These are phyloP conservation scores for Zaprionus ghesquierei DNA, from an alignment of 1,140 invertebrate species.

Conservation along the genomic window DNA sequence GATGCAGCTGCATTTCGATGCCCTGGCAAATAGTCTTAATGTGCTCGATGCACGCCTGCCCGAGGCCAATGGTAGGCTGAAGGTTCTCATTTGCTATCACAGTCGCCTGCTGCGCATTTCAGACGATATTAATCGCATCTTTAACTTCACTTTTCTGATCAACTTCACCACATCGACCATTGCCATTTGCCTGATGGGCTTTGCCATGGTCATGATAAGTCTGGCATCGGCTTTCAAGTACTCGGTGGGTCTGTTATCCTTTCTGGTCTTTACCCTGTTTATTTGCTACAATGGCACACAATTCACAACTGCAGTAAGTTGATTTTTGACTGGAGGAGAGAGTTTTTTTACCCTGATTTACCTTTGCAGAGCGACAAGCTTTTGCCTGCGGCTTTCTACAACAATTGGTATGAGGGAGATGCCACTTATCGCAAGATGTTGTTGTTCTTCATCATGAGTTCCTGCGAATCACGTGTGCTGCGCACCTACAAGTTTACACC, in stretches of 20 bases:
- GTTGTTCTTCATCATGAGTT: constrained; percentile 62
- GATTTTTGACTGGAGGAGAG: not conserved
- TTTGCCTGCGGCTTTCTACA: constrained; percentile 59
- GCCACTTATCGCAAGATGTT: constrained; percentile 59
- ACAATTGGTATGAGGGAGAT: constrained; percentile 74
- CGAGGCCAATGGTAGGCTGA: constrained; percentile 43
- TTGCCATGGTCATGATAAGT: constrained; percentile 64
- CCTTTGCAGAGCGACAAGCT: constrained; percentile 56
- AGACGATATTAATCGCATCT: constrained; percentile 45
- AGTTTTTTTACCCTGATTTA: not conserved
- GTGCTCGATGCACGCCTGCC: constrained; percentile 36
- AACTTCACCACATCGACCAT: constrained; percentile 61
- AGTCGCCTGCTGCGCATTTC: constrained; percentile 38
- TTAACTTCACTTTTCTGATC: constrained; percentile 57
- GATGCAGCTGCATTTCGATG: constrained; percentile 69
- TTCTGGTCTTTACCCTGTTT: constrained; percentile 48
- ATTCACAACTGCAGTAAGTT: constrained; percentile 48
- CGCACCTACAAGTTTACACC: constrained; percentile 60
- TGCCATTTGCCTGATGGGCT: constrained; percentile 67
- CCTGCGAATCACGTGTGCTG: constrained; percentile 39
- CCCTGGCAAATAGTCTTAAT: constrained; percentile 35
- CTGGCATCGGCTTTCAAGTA: constrained; percentile 48
- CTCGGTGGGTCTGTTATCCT: constrained; percentile 47
- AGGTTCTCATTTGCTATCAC: constrained; percentile 53
- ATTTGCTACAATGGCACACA: constrained; percentile 57